Evolutionary conservation across 2,888 invertebrate species (phyloP).

Genomic region (Coleophora deauratella): DNA sequence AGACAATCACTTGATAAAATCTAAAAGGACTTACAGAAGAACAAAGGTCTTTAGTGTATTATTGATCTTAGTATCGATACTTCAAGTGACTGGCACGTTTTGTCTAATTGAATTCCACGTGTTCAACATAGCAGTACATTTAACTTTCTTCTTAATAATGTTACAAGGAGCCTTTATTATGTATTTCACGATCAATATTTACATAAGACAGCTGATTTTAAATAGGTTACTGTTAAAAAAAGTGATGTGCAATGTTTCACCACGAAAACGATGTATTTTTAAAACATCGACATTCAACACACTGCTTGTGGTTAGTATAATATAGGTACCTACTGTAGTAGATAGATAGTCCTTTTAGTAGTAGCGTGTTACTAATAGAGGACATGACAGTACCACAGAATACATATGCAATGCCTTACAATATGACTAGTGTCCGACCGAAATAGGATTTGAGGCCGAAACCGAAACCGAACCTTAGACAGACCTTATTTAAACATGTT

Average conservation of each 20-base stretch:
- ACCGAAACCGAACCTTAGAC: too few species aligned
- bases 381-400: too few species aligned
- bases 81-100: constrained; percentile 19
- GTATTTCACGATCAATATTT: constrained; percentile 32
- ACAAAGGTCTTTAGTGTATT: constrained; percentile 16
- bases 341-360: too few species aligned
- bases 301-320: too few species aligned
- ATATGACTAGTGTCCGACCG: too few species aligned
- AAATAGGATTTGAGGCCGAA: too few species aligned
- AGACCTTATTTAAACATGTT: too few species aligned
- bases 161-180: constrained; percentile 35
- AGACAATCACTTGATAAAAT: constrained; percentile 28
- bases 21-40: constrained; percentile 22
- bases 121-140: constrained; percentile 26
- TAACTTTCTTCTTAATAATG: constrained; percentile 28
- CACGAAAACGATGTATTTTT: constrained; percentile 20
- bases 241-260: constrained; percentile 15
- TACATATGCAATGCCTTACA: too few species aligned
- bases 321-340: too few species aligned
- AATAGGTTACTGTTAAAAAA: constrained; percentile 30
- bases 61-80: constrained; percentile 22
- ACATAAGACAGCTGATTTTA: constrained; percentile 27
- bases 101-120: constrained; percentile 25
- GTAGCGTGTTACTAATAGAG: too few species aligned
- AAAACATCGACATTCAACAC: constrained; percentile 15